Percentiles rank a stretch among this genome's conserved stretches.
These are phyloP conservation scores for Euborellia annulipes DNA, from an alignment of 1,140 invertebrate genomes.

Conservation along the genomic window DNA sequence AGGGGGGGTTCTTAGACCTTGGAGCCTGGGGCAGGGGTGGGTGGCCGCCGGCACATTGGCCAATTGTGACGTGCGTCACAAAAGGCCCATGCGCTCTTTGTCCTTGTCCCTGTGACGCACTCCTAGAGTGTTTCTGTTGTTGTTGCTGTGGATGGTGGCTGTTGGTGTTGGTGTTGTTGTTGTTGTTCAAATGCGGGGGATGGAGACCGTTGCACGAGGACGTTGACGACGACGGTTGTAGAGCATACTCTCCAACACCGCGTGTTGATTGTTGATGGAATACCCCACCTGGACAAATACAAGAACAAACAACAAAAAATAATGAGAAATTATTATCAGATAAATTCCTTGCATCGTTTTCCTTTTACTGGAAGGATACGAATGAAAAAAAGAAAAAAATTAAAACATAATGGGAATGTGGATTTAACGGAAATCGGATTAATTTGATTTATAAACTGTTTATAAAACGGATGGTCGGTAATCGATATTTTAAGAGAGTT, in stretches of 20 bases:
- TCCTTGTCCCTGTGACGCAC: constrained; percentile 23
- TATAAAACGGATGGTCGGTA: no score
- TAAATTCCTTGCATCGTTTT: no score
- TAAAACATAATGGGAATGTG: no score
- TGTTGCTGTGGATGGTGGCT: constrained; percentile 10
- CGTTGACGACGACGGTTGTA: constrained; percentile 14
- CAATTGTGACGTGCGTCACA: constrained; percentile 37
- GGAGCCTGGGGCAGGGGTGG: constrained; percentile 8
- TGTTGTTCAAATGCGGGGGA: constrained; percentile 20
- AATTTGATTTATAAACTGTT: no score
- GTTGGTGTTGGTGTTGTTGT: constrained; percentile 13
- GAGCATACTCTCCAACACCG: background rate
- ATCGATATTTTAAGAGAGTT: no score
- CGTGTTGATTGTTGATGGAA: constrained; percentile 10
- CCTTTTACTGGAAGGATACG: no score
- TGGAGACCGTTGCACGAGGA: constrained; percentile 12
- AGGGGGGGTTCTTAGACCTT: constrained; percentile 4
- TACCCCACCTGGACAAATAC: no score
- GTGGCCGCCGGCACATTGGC: constrained; percentile 14
- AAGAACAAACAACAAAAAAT: no score
- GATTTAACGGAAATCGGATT: no score
- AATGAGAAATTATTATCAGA: no score
- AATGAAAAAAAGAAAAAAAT: no score
- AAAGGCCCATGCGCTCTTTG: constrained; percentile 33
- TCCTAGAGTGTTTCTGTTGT: constrained; percentile 18